Evolutionary conservation across 1,140 invertebrate genomes (phyloP), one percentile per base, ranked within the genome.

Genomic region (Pristionchus pacificus): DNA sequence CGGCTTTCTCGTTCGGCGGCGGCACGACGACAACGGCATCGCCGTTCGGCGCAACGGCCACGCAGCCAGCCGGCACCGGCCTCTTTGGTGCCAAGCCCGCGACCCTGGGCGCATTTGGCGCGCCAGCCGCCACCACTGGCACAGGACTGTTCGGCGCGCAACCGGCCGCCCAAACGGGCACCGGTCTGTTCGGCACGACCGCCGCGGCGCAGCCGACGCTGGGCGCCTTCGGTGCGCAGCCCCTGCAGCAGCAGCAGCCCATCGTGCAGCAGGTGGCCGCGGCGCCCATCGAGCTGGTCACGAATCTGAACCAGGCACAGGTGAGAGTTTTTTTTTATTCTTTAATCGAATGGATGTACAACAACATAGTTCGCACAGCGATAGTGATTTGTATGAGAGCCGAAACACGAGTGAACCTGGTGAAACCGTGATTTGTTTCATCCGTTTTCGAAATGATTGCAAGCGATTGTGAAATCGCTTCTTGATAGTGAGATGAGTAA

Each of bases 171-270:
- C 38, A 49, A 49, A 6, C 6, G 38, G 19, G 6, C 6, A 49
- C 38, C 14, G 61, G 65, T 30, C 60, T 69, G 33, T 74, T 77
- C 65, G 75, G 74, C 15, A 55, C 72, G 27, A 19, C 14, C 38
- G 65, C 65, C 70, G n/a, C 69, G 25, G 30, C 70, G 27, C 33
- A 68, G 13, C 33, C 70, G 38, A 30, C 70, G n/a, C 1, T 64
- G 57, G n/a, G n/a, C n/a, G n/a, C n/a, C n/a, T 77, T 77, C 62
- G 73, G 74, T 27, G 65, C 71, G 27, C 60, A 68, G 27, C 38
- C 74, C 3, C 32, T n/a, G 33, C 65, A 19, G 58, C 65, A 2
- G 58, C 31, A n/a, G 65, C 58, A n/a, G 55, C 65, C 19, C 29
- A 49, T 29, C 38, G 19, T 49, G 38, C 38, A 49, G 38, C 38